These are phyloP conservation scores for Rambutsinella grinnellia DNA, from an alignment of 2,888 invertebrate species.

Conservation along the genomic window DNA sequence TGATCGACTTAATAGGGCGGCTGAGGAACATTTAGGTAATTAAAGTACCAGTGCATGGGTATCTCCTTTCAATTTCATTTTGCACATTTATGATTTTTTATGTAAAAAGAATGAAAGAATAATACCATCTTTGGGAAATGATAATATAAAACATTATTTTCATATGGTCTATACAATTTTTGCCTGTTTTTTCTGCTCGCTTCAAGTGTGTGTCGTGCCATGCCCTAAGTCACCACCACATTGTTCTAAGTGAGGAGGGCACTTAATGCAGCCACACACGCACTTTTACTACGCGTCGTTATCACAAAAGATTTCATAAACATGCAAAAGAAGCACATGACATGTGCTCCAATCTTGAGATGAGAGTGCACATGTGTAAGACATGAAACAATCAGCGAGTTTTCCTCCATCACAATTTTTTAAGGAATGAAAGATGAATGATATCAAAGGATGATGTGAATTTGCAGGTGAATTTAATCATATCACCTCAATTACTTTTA, in stretches of 20 bases:
- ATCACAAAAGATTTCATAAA: too few species aligned
- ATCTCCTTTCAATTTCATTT: constrained; percentile 36
- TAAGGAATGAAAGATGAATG: not conserved
- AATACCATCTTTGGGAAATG: not conserved
- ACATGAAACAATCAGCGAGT: not conserved
- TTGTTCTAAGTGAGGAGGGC: too few species aligned
- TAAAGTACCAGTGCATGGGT: constrained; percentile 49
- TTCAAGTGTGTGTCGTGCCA: constrained; percentile 26
- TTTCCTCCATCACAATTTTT: not conserved
- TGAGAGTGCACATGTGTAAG: not conserved
- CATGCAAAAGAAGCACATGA: too few species aligned
- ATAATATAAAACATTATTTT: not conserved
- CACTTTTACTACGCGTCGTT: not conserved
- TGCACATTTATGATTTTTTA: not conserved
- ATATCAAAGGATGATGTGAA: constrained; percentile 32
- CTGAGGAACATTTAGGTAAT: constrained; percentile 34
- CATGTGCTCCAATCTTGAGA: too few species aligned
- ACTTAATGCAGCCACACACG: not conserved
- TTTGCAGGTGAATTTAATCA: constrained; percentile 34
- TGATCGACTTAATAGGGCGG: constrained; percentile 24
- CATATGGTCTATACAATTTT: not conserved
- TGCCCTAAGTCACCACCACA: constrained; percentile 17
- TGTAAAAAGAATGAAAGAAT: not conserved
- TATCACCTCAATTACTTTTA: constrained; percentile 7
- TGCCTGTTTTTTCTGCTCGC: not conserved